Base-by-base conservation (phyloP, 2,888 invertebrate species). In the Agrochola circellaris region DNA sequence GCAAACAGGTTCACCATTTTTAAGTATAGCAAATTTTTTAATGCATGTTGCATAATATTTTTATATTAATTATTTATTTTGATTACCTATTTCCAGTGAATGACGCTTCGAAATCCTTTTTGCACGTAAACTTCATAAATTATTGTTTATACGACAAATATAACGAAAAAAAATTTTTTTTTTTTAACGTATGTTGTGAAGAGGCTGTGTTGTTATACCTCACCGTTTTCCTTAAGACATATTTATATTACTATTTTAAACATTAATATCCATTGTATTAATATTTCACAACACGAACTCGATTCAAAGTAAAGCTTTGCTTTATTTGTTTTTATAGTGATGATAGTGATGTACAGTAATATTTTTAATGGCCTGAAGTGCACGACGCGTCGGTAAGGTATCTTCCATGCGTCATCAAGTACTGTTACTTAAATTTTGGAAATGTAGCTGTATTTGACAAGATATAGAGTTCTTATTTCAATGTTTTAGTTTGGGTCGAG, bases 131-230 rank as follows among this genome's bases (percentile, higher is more conserved):
- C 7, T 54, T 75, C 11, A 75, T 82, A 34, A 17, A 67, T 34
- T 51, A 78, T 79, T 83, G 45, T 82, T 23, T 79, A 62, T 56
- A 64, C 15, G 56, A 78, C n/a, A 42, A 38, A 42, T 48, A 54
- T 26, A n/a, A 42, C 3, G 13, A 15, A 26, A 65, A 64, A n/a
- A 42, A 11, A 20, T 26, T 48, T 66, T 26, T 72, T 48, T 56
- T 45, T 70, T 51, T 56, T 15, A 38, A 8, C 15, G 38, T 54
- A n/a, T 51, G 26, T 42, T 62, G 66, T 64, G 13, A 79, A 67
- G 60, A 76, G 56, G 66, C 34, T 82, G 54, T 75, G 51, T 58
- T 64, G 13, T 30, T 64, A 42, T 61, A 61, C 58, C 58, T 82
- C 65, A 56, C 62, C 23, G 8, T 58, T 58, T 67, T 66, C 7